phyloP scores from a whole-genome alignment of 2,113 vertebrate genomes.

The Sinocyclocheilus anophthalmus region DNA sequence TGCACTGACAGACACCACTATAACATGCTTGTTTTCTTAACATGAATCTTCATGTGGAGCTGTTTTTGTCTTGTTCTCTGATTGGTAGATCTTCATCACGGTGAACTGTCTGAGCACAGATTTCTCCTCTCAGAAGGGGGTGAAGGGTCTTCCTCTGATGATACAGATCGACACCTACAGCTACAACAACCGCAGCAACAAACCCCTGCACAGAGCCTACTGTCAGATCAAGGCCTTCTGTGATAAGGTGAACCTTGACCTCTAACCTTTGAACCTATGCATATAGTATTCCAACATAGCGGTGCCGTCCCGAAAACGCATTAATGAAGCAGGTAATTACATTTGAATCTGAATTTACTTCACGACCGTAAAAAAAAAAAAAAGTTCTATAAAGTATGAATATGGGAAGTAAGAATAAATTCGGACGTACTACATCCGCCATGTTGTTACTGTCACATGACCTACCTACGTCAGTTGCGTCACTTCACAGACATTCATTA shows the following conservation, averaged over 20 bases:
- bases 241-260: conserved; percentile 84
- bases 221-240: conserved; percentile 98
- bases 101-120: conserved; percentile 97
- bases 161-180: conserved; percentile 97
- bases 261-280: too few species aligned
- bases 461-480: too few species aligned
- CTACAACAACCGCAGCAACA: conserved; percentile 94
- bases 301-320: conserved; percentile 60
- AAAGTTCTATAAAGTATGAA: too few species aligned
- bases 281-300: too few species aligned
- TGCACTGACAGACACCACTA: neutral
- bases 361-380: too few species aligned
- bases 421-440: too few species aligned
- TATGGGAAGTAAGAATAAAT: too few species aligned
- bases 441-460: too few species aligned
- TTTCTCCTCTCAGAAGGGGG: conserved; percentile 97
- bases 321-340: conserved; percentile 69
- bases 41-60: neutral
- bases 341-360: too few species aligned
- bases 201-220: conserved; percentile 92
- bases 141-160: conserved; percentile 94
- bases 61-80: conserved; percentile 33
- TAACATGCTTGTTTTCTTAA: neutral
- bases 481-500: too few species aligned
- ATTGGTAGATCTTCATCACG: conserved; percentile 90